Evolutionary conservation across 1,140 invertebrate species (phyloP).

Genomic region (Philaenus spumarius): DNA sequence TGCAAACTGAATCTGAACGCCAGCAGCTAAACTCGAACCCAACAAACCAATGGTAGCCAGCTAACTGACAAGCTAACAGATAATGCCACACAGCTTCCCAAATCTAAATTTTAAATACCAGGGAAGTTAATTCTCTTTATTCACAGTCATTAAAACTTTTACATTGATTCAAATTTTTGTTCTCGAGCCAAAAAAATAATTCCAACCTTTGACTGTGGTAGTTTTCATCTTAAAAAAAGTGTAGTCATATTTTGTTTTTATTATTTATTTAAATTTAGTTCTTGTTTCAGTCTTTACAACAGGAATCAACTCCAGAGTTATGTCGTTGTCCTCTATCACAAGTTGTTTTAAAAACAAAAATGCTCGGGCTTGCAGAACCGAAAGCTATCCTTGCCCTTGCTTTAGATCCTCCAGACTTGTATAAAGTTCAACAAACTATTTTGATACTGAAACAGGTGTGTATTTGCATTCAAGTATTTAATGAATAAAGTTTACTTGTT

Average conservation of each 20-base stretch:
- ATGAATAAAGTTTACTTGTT: not conserved
- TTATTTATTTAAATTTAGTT: not conserved
- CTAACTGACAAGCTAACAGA: too few relatives aligned
- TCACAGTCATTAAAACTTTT: too few relatives aligned
- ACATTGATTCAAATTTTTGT: too few relatives aligned
- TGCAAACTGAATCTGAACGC: too few relatives aligned
- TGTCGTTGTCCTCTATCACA: constrained; percentile 71
- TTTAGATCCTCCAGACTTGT: constrained; percentile 79
- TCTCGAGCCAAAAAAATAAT: too few relatives aligned
- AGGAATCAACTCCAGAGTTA: constrained; percentile 67
- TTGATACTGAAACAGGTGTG: constrained; percentile 77
- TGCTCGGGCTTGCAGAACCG: constrained; percentile 77
- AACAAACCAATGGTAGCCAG: too few relatives aligned
- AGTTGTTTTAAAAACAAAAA: constrained; percentile 78
- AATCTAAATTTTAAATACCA: too few relatives aligned
- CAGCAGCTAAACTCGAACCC: too few relatives aligned
- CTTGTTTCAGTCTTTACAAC: constrained; percentile 38
- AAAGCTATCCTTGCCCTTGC: constrained; percentile 73
- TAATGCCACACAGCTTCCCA: too few relatives aligned
- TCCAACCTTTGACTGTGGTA: not conserved
- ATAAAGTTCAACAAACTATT: constrained; percentile 73
- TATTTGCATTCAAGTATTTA: not conserved
- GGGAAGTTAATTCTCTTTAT: too few relatives aligned
- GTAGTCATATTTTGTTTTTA: not conserved
- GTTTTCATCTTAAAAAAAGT: not conserved